phyloP scores from a whole-genome alignment of 2,888 invertebrate species.

The Arrhopalites spinosus region DNA sequence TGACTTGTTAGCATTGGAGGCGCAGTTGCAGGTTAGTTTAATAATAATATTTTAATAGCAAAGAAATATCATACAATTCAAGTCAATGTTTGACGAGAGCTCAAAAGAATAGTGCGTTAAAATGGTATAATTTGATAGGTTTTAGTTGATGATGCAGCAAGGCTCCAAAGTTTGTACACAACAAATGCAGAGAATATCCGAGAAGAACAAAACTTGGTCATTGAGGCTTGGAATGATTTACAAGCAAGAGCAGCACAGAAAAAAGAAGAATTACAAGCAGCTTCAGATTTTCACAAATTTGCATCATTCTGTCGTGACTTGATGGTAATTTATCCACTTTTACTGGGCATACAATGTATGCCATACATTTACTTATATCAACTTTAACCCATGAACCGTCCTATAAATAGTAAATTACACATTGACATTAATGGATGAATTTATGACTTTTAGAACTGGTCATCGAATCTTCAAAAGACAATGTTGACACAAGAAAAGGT shows the following conservation, averaged over 20 bases:
- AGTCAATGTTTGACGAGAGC: not conserved
- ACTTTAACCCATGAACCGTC: no score
- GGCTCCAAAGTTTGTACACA: constrained; percentile 85
- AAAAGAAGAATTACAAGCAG: constrained; percentile 79
- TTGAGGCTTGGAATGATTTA: constrained; percentile 84
- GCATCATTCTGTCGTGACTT: constrained; percentile 71
- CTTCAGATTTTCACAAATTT: constrained; percentile 87
- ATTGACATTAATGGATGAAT: not conserved
- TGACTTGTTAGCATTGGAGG: constrained; percentile 88
- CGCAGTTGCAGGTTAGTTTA: constrained; percentile 73
- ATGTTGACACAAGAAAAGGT: constrained; percentile 81
- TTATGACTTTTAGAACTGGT: constrained; percentile 74
- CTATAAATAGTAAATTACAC: no score
- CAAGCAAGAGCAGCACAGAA: constrained; percentile 81
- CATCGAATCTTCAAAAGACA: constrained; percentile 74
- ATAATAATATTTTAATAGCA: not conserved
- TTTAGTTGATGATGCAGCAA: constrained; percentile 88
- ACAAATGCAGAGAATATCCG: constrained; percentile 88
- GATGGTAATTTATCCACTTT: not conserved
- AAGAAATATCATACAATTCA: not conserved
- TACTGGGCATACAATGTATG: no score
- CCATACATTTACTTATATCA: no score
- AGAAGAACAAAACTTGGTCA: constrained; percentile 82
- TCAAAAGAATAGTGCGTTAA: not conserved
- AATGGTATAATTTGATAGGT: constrained; percentile 63